Percentiles rank a stretch among this genome's conserved stretches.
These are phyloP conservation scores for Astyanax mexicanus DNA, from an alignment of 2,797 vertebrate genomes.

Conservation along the genomic window DNA sequence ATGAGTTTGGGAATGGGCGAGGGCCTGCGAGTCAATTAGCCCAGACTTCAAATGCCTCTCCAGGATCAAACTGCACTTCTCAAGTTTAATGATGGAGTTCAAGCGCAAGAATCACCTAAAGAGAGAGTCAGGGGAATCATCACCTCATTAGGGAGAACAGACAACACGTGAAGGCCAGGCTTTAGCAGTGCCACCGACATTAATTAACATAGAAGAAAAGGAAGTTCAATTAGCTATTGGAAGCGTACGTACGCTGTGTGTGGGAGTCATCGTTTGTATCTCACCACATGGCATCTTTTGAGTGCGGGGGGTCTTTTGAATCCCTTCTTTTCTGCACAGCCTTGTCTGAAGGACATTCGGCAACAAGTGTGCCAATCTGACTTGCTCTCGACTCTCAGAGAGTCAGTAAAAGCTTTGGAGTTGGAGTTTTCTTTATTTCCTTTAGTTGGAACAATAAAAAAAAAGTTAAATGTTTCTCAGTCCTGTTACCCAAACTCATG, in stretches of 20 bases:
- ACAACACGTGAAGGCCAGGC: not conserved
- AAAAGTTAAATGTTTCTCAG: too few relatives aligned
- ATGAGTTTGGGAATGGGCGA: not conserved
- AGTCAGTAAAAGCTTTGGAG: not conserved
- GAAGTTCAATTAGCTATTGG: not conserved
- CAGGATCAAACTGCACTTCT: conserved; percentile 19
- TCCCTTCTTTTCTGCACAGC: not conserved
- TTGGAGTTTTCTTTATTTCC: not conserved
- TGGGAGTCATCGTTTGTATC: not conserved
- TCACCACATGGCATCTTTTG: not conserved
- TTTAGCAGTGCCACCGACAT: not conserved
- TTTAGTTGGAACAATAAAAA: not conserved
- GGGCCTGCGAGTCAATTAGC: conserved; percentile 23
- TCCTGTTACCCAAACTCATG: too few relatives aligned
- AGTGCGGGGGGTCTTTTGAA: not conserved
- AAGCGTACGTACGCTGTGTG: not conserved
- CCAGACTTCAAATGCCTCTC: conserved; percentile 14
- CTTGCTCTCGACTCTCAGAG: not conserved
- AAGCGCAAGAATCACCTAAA: conserved; percentile 15
- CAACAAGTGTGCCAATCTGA: not conserved
- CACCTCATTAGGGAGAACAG: conserved; percentile 15
- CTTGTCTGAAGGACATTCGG: not conserved
- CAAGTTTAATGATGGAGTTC: conserved; percentile 26
- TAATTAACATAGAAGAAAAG: conserved; percentile 1
- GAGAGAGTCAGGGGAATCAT: conserved; percentile 7